A percentile compares a stretch with the other conserved stretches of the same genome.
phyloP scores from a whole-genome alignment of 2,888 invertebrate genomes.

The Synergus laeviventris region DNA sequence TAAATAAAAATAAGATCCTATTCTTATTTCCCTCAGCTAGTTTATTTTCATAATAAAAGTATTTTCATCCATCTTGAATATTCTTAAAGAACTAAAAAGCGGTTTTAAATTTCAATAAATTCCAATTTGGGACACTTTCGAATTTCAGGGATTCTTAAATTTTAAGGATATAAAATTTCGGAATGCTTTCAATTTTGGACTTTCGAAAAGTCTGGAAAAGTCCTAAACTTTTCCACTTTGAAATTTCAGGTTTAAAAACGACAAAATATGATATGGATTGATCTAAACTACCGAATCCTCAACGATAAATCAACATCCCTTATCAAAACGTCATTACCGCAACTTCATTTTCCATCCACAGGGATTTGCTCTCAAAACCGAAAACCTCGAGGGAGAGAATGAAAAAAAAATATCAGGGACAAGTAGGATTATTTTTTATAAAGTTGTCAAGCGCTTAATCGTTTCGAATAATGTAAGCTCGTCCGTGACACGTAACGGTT shows the following conservation, averaged over 20 bases:
- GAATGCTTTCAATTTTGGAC: background rate
- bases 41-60: background rate
- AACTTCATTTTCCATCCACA: conserved; percentile 23
- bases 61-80: background rate
- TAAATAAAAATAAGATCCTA: background rate
- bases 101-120: background rate
- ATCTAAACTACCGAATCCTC: background rate
- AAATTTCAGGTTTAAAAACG: background rate
- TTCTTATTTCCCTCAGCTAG: background rate
- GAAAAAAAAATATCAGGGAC: conserved; percentile 12
- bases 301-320: background rate
- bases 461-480: conserved; percentile 66
- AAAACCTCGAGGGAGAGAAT: background rate
- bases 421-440: conserved; percentile 63
- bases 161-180: too few relatives aligned
- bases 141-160: too few relatives aligned
- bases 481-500: conserved; percentile 61
- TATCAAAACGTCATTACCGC: conserved; percentile 11
- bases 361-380: conserved; percentile 18
- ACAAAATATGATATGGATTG: background rate
- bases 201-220: too few relatives aligned
- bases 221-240: too few relatives aligned
- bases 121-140: too few relatives aligned
- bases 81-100: background rate
- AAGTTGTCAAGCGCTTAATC: conserved; percentile 66